Evolutionary conservation across 2,888 invertebrate species (phyloP), one percentile per base, ranked within the genome.

Genomic region (Oligia fasciuncula): DNA sequence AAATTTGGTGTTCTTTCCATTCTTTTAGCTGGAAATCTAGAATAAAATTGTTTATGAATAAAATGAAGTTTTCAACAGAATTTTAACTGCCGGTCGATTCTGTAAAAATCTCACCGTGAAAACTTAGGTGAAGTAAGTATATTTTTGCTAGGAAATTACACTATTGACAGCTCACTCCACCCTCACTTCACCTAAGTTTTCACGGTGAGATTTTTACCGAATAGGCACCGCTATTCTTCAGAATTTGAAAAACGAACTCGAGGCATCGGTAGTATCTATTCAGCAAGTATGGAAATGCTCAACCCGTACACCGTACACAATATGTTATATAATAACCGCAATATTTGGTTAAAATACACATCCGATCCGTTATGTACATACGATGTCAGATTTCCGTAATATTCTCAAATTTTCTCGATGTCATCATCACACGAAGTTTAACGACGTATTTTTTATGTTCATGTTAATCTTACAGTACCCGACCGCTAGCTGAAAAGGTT

Each of bases 381-480:
- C 4, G 23, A 57, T 1, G 23, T 23, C 57, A 23, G 11, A 11
- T 49, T 57, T 23, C 4, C 23, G 23, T 3, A 57, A 57, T 9
- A 23, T 54, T 54, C 40, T 40, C 40, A 6, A 5, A 40, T 40
- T 40, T 40, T 40, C 29, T 51, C 14, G 5, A 54, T 0, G 9
- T 60, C 65, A 14, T 43, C 51, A 29, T 51, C 40, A 14, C n/a
- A 62, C 57, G 8, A 73, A 70, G 2, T 46, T 63, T 63, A 19
- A 3, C 8, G 49, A 54, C 13, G 11, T 51, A 40, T 74, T 72
- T 81, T 69, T 83, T 74, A 69, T 72, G 63, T 66, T 66, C 13
- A 29, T 67, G n/a, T 85, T 80, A 77, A 83, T 83, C 63, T 70
- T 75, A 80, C 40, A 75, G 60, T 60, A 63, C 62, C 43, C 57